These are phyloP conservation scores for Monoplex corrugatus DNA, from an alignment of 2,888 invertebrate genomes.

Conservation along the genomic window DNA sequence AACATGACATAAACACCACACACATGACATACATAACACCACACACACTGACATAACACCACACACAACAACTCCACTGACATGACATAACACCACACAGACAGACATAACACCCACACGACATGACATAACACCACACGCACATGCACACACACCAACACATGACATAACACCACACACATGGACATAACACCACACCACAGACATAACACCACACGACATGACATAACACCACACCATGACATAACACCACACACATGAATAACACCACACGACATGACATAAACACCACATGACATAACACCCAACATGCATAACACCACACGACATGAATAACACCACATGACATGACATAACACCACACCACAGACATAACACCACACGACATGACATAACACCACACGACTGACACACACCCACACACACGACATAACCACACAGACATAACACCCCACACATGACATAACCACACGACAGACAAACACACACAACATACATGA, in stretches of 20 bases:
- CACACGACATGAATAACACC: not conserved
- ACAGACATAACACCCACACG: too few species aligned
- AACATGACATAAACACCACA: too few species aligned
- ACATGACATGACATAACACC: not conserved
- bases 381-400: not conserved
- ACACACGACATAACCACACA: not conserved
- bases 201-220: not conserved
- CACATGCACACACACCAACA: not conserved
- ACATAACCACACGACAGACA: not conserved
- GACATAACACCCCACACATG: not conserved
- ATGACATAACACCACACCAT: not conserved
- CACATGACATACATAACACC: too few species aligned
- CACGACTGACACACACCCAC: too few species aligned
- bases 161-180: not conserved
- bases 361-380: not conserved
- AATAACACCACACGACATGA: not conserved
- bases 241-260: not conserved
- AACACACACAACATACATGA: too few species aligned
- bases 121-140: too few species aligned
- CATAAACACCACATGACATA: not conserved
- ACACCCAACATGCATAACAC: not conserved
- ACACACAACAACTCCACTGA: too few species aligned
- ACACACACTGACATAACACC: too few species aligned
- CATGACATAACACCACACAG: too few species aligned
- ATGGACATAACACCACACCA: not conserved